Base-by-base conservation (phyloP, 2,888 invertebrate genomes). In the Fragum fragum region DNA sequence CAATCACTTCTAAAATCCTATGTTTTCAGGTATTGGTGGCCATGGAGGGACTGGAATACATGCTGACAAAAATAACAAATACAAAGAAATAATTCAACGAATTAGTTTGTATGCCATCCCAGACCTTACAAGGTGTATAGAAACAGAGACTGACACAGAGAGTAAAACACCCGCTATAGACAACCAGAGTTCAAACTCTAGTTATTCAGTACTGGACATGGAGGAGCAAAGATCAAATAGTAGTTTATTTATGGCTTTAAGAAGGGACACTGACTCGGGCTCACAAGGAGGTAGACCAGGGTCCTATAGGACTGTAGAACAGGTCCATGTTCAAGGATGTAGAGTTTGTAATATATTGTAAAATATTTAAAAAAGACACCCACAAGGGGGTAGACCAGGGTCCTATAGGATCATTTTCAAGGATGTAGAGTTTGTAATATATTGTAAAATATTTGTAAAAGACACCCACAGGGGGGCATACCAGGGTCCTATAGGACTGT, bases 31-130 rank as follows among this genome's bases (percentile, higher is more conserved):
- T 73, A 91, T 94, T 23, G 94, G 94, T 39, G 94, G 94, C n/a
- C 94, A 94, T 83, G 94, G 94, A 21, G 94, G 94, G 1, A 91
- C 92, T 32, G 94, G 94, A 47, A 90, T 93, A 29, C 92, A 93
- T 81, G 93, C 93, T 18, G 94, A 94, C 85, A 87, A 92, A 23
- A 90, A 92, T 73, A 93, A 93, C 83, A 92, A 93, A 78, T 93
- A 93, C 85, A 89, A 88, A 36, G 94, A 94, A 81, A 91, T 94
- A 23, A 83, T 93, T 18, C 92, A 93, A 75, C 89, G 92, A 66
- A 89, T 93, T 21, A 88, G 91, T 36, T 83, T 88, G 55, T 88
- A 91, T 80, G 90, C 92, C 28, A 81, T 79, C 23, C 93, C 94
- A 7, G 88, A 88, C 63, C 73, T 89, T n/a, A 74, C 87, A 16